Evolutionary conservation across 2,797 vertebrate genomes (phyloP), one percentile per base, ranked within the genome.

Genomic region (Schizopygopsis pylzovi): DNA sequence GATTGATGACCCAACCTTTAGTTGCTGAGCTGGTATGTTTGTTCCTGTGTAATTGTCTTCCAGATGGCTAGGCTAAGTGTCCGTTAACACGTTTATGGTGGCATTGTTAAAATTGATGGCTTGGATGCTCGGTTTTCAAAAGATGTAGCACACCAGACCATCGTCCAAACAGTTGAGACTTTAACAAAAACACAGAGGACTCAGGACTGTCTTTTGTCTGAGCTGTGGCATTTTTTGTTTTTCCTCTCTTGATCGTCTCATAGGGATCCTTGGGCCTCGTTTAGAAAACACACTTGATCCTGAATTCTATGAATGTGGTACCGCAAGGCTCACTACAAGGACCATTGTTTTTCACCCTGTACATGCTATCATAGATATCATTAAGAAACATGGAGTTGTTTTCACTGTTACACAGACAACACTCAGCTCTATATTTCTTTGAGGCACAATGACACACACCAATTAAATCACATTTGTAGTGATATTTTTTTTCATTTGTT

Each of bases 61-160:
- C 95, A 96, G 95, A 96, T 96, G 96, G 95, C 95, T 95, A 95
- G 95, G 94, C 94, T 96, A 95, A 95, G 94, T 95, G 94, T 93
- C 95, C 95, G 94, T 95, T 95, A 95, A 95, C 94, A 94, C 94
- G 92, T 95, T 94, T 94, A 93, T 85, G 87, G 91, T 90, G 85
- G 87, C 88, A 81, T 90, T 87, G 90, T 88, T 89, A 85, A 90
- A 90, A 91, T 85, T 86, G 87, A 90, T 89, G 87, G 72, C 79
- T 89, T 76, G 65, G 72, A 82, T 73, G 43, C 76, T 73, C 13
- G 65, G 85, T 87, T 86, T 73, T 87, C 88, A 47, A 86, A 88
- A 88, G 89, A 85, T 68, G 47, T 78, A 86, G 78, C 79, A 77
- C 65, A 22, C 72, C 84, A 94, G 92, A 93, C 91, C 91, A 61